Evolutionary conservation across 1,140 invertebrate genomes (phyloP).

Genomic region (Elysia chlorotica): DNA sequence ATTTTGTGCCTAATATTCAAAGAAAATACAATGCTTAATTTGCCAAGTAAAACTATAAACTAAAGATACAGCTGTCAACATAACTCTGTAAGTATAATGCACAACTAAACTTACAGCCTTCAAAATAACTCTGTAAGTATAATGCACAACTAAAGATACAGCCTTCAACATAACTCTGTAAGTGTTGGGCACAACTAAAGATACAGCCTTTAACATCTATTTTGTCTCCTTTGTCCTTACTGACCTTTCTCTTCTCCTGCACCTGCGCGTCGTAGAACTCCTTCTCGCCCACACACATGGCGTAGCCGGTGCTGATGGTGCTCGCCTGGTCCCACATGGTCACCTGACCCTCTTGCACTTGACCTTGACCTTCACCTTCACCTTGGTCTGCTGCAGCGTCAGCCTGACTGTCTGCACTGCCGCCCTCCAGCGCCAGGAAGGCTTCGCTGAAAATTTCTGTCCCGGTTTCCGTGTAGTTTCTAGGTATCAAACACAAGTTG

Average conservation of each 20-base stretch:
- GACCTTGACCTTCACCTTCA: background rate
- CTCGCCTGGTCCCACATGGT: constrained; percentile 32
- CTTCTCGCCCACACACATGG: constrained; percentile 48
- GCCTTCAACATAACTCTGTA: too few species aligned
- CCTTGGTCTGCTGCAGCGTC: background rate
- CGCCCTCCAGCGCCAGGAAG: background rate
- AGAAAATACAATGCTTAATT: too few species aligned
- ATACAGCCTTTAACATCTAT: too few species aligned
- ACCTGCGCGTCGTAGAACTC: constrained; percentile 52
- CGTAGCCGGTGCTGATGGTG: constrained; percentile 33
- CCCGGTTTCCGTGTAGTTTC: background rate
- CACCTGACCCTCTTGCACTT: background rate
- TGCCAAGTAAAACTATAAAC: too few species aligned
- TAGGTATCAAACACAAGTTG: background rate
- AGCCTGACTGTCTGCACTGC: background rate
- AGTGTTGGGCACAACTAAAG: too few species aligned
- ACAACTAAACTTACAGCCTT: too few species aligned
- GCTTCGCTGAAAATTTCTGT: background rate
- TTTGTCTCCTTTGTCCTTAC: too few species aligned
- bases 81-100: too few species aligned
- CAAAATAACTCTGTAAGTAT: too few species aligned
- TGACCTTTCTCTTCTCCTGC: constrained; percentile 49
- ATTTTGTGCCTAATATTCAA: too few species aligned
- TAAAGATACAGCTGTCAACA: too few species aligned
- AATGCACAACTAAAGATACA: too few species aligned